A percentile compares a stretch with the other conserved stretches of the same genome.
Evolutionary conservation across 2,113 vertebrate species (phyloP).

Genomic region (Corythoichthys intestinalis): DNA sequence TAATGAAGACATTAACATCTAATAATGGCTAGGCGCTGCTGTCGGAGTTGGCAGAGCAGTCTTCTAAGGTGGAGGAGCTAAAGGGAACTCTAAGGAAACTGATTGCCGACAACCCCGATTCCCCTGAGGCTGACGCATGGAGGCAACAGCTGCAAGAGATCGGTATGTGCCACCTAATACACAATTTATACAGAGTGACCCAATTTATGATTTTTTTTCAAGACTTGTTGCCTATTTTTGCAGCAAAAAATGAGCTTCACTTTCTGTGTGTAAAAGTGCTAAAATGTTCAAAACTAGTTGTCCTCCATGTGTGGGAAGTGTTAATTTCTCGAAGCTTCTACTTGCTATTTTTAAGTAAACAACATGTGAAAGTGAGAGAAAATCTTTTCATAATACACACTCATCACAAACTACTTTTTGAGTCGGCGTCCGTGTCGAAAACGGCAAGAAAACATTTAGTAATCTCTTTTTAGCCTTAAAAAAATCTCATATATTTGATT

Average conservation of each 20-base stretch:
- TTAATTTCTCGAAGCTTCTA: no score
- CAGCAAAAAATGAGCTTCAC: no score
- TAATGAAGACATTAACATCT: background rate
- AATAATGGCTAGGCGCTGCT: constrained; percentile 78
- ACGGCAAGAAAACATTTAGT: background rate
- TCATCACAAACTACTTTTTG: background rate
- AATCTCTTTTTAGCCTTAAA: no score
- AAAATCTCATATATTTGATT: no score
- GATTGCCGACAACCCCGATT: constrained; percentile 83
- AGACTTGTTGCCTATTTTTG: no score
- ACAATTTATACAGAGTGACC: no score
- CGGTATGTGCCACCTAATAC: constrained; percentile 72
- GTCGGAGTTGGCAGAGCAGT: constrained; percentile 84
- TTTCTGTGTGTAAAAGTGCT: background rate
- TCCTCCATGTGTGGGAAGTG: no score
- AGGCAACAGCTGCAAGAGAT: constrained; percentile 88
- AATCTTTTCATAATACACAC: no score
- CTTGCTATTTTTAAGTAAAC: no score
- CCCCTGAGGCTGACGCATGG: constrained; percentile 87
- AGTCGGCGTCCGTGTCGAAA: background rate
- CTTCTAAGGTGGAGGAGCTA: constrained; percentile 85
- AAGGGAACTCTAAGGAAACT: constrained; percentile 81
- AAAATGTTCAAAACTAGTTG: background rate
- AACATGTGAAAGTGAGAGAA: no score
- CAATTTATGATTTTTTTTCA: no score